Conservation (phyloP, 2,797 vertebrate genomes). For the Phrynocephalus guinanensis region DNA sequence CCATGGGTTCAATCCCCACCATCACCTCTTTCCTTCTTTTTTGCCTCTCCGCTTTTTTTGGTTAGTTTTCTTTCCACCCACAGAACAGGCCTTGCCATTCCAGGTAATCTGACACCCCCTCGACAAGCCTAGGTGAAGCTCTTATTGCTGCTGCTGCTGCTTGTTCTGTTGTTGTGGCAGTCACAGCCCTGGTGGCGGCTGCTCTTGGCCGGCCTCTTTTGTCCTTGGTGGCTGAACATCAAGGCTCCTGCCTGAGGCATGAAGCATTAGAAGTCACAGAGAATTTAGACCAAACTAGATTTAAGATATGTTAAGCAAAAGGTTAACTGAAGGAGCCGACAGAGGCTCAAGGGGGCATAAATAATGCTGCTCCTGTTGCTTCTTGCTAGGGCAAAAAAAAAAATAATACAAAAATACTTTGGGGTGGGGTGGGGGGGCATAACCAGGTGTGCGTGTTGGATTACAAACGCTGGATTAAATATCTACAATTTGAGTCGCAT, state of each 20-base stretch:
- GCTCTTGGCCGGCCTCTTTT: neutral
- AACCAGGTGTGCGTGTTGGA: neutral
- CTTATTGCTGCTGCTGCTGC: no score
- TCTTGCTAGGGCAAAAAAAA: neutral
- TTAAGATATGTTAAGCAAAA: neutral
- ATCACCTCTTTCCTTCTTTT: neutral
- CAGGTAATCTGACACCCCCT: neutral
- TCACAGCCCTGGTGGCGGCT: neutral
- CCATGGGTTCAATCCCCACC: neutral
- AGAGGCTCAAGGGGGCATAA: neutral
- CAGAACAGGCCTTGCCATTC: no score
- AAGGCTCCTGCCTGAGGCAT: rapidly evolving
- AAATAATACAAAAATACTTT: neutral
- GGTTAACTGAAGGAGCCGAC: neutral
- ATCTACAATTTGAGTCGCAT: no score
- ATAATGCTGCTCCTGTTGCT: neutral
- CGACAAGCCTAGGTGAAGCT: neutral
- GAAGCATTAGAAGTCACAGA: neutral
- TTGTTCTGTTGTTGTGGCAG: no score
- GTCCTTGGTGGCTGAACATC: neutral
- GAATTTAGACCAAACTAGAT: neutral
- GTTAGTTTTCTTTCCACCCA: neutral
- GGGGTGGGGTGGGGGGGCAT: no score
- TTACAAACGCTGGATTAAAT: neutral
- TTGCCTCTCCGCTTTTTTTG: neutral